Conservation (phyloP, 2,888 invertebrate genomes). For the Elmis aenea region DNA sequence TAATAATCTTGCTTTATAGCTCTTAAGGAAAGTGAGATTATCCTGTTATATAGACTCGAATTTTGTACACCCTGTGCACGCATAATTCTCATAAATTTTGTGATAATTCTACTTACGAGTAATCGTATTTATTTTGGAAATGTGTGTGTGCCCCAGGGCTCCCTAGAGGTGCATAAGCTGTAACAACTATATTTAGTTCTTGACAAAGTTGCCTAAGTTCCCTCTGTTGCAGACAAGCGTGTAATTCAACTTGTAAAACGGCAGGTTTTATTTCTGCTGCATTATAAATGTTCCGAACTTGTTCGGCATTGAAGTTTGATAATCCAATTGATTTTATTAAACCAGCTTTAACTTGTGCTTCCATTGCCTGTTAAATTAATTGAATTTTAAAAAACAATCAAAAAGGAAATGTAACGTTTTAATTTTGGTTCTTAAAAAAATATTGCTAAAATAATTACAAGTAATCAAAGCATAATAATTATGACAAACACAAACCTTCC, state of each 20-base stretch:
- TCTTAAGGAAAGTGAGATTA: too few species aligned
- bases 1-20: too few species aligned
- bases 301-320: constrained; percentile 71
- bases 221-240: constrained; percentile 71
- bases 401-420: background rate
- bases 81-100: too few species aligned
- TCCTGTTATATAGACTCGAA: too few species aligned
- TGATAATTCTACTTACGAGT: constrained; percentile 54
- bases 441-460: too few species aligned
- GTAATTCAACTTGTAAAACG: constrained; percentile 70
- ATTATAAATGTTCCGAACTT: constrained; percentile 60
- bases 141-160: constrained; percentile 65
- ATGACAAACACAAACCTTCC: constrained; percentile 53
- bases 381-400: background rate
- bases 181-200: constrained; percentile 58
- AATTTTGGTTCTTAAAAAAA: background rate
- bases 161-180: constrained; percentile 68
- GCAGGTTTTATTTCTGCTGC: constrained; percentile 62
- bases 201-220: constrained; percentile 59
- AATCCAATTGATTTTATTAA: constrained; percentile 67
- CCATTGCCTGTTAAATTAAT: constrained; percentile 63
- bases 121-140: constrained; percentile 59
- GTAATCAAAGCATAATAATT: background rate
- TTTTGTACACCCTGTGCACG: too few species aligned
- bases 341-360: constrained; percentile 59